A percentile compares a stretch with the other conserved stretches of the same genome.
These are phyloP conservation scores for Tapera naevia DNA, from an alignment of 2,797 vertebrate genomes.

Conservation along the genomic window DNA sequence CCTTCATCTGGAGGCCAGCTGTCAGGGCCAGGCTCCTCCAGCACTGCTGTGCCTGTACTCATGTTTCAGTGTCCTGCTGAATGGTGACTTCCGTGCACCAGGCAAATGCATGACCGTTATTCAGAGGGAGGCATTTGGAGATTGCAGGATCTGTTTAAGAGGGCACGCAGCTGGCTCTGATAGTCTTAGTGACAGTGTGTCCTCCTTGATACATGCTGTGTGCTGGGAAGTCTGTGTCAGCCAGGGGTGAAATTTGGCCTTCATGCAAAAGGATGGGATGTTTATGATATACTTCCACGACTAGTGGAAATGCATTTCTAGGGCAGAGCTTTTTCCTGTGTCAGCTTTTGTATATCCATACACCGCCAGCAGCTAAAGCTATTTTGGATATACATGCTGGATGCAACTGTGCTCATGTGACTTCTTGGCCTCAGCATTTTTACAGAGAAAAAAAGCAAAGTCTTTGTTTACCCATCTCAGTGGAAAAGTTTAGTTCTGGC, in stretches of 20 bases:
- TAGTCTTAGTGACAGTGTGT: background rate
- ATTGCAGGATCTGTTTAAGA: background rate
- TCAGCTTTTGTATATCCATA: background rate
- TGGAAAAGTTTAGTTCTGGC: conserved; percentile 61
- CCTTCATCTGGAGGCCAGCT: background rate
- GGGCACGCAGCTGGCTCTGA: background rate
- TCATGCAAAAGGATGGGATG: fast-evolving
- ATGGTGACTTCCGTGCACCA: background rate
- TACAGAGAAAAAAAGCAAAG: conserved; percentile 21
- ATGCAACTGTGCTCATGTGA: conserved; percentile 15
- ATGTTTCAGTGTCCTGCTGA: background rate
- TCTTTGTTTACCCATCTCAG: conserved; percentile 49
- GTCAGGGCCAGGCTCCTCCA: background rate
- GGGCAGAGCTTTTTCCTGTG: background rate
- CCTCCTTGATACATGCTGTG: background rate
- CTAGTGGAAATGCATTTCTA: background rate
- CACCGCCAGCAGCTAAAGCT: background rate
- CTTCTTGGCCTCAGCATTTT: conserved; percentile 45
- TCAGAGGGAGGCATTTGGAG: fast-evolving
- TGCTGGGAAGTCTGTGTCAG: background rate
- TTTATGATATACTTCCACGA: background rate
- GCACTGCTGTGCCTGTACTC: background rate
- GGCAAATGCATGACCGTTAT: background rate
- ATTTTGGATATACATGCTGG: conserved; percentile 7
- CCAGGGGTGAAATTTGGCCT: background rate